Evolutionary conservation across 2,888 invertebrate genomes (phyloP).

Genomic region (Meandrusa payeni): DNA sequence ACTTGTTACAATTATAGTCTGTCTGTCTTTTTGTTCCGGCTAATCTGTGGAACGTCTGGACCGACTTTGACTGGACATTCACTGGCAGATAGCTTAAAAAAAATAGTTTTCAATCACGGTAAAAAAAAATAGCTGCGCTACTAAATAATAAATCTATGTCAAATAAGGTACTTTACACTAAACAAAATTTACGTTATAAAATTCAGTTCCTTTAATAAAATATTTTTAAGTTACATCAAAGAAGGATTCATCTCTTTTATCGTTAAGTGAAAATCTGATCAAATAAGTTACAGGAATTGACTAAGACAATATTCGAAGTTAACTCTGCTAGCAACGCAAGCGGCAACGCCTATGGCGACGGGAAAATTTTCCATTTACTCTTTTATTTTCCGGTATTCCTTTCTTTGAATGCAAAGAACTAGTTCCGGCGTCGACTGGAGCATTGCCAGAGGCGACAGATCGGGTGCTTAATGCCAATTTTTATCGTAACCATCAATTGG

Average conservation of each 20-base stretch:
- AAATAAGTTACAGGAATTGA: slow-evolving; percentile 29
- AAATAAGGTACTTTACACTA: no score
- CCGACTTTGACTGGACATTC: no score
- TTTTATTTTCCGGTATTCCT: slow-evolving; percentile 24
- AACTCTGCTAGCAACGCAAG: slow-evolving; percentile 34
- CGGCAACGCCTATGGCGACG: slow-evolving; percentile 36
- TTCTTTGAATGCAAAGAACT: slow-evolving; percentile 24
- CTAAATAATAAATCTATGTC: no score
- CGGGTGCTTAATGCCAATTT: slow-evolving; percentile 38
- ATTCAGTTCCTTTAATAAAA: no score
- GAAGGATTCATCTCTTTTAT: not conserved
- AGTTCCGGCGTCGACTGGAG: slow-evolving; percentile 35
- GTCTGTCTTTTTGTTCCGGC: no score
- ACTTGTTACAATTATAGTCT: no score
- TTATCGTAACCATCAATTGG: slow-evolving; percentile 31
- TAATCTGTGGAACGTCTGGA: no score
- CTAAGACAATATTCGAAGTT: slow-evolving; percentile 34
- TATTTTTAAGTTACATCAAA: not conserved
- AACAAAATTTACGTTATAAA: no score
- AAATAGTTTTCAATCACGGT: no score
- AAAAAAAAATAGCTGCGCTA: no score
- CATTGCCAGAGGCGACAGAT: slow-evolving; percentile 35
- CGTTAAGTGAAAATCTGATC: slow-evolving; percentile 2
- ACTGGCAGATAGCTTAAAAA: no score
- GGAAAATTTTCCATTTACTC: slow-evolving; percentile 38